Conservation (phyloP, 2,113 vertebrate genomes). For the Centropristis striata region DNA sequence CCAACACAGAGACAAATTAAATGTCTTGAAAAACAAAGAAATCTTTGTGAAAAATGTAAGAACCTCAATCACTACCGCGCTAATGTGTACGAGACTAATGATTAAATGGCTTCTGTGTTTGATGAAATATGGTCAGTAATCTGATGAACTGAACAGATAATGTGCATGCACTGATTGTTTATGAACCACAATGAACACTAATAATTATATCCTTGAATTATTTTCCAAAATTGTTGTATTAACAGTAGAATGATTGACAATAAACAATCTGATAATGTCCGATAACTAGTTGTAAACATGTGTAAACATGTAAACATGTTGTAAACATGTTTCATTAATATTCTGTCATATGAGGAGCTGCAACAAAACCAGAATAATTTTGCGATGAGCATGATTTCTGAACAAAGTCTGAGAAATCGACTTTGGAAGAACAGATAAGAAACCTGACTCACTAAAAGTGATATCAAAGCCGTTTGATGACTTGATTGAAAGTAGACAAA, state of each 20-base stretch:
- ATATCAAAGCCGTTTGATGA: conserved; percentile 7
- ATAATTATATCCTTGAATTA: too few species aligned
- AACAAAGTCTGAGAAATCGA: not conserved
- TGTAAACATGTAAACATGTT: too few species aligned
- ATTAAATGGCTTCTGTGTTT: not conserved
- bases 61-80: not conserved
- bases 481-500: conserved; percentile 3
- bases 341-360: not conserved
- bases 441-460: not conserved
- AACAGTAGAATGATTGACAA: too few species aligned
- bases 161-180: not conserved
- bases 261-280: too few species aligned
- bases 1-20: not conserved
- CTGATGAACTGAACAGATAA: too few species aligned
- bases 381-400: not conserved
- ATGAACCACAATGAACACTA: too few species aligned
- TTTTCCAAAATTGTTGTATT: too few species aligned
- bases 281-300: too few species aligned
- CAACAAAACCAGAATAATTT: not conserved
- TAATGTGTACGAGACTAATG: not conserved
- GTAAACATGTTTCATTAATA: too few species aligned
- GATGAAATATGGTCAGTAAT: not conserved
- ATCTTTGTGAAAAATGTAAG: not conserved
- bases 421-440: not conserved
- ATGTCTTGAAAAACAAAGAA: not conserved